These are phyloP conservation scores for Eupithecia dodoneata DNA, from an alignment of 2,888 invertebrate species.

Conservation along the genomic window DNA sequence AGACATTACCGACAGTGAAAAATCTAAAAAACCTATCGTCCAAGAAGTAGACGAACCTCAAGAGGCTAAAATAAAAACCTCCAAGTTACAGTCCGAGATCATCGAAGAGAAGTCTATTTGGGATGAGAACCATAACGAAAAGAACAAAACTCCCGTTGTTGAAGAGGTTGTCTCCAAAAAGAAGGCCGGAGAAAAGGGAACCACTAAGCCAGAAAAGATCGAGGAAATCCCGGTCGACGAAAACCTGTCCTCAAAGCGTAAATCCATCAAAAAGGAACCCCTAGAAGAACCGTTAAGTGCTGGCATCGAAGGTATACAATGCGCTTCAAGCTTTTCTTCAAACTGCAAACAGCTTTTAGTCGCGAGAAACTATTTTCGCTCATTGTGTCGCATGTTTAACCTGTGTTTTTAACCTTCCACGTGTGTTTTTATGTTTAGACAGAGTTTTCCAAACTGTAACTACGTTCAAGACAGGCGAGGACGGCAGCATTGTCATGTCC, in stretches of 20 bases:
- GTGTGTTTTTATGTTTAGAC: constrained; percentile 84
- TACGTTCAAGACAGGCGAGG: constrained; percentile 79
- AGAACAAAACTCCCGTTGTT: constrained; percentile 58
- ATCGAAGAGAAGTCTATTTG: constrained; percentile 70
- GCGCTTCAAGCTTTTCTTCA: constrained; percentile 72
- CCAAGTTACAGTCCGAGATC: constrained; percentile 55
- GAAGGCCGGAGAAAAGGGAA: constrained; percentile 62
- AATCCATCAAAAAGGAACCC: constrained; percentile 75
- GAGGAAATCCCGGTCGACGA: constrained; percentile 70
- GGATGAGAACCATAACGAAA: constrained; percentile 74
- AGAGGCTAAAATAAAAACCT: constrained; percentile 51
- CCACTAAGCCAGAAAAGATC: constrained; percentile 68
- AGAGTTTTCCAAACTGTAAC: constrained; percentile 83
- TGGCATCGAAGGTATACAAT: constrained; percentile 79
- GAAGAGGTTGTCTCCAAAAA: constrained; percentile 63
- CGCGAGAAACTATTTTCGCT: constrained; percentile 66
- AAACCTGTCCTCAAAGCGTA: constrained; percentile 71
- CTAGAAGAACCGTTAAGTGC: constrained; percentile 79
- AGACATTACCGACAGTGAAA: constrained; percentile 55
- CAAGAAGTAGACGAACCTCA: constrained; percentile 58
- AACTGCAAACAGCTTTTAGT: constrained; percentile 74
- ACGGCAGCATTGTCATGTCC: constrained; percentile 79
- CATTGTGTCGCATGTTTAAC: constrained; percentile 77
- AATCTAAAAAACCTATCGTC: constrained; percentile 57
- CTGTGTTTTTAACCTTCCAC: constrained; percentile 75